Base-by-base conservation (phyloP, 2,797 vertebrate genomes). In the Helarctos malayanus region DNA sequence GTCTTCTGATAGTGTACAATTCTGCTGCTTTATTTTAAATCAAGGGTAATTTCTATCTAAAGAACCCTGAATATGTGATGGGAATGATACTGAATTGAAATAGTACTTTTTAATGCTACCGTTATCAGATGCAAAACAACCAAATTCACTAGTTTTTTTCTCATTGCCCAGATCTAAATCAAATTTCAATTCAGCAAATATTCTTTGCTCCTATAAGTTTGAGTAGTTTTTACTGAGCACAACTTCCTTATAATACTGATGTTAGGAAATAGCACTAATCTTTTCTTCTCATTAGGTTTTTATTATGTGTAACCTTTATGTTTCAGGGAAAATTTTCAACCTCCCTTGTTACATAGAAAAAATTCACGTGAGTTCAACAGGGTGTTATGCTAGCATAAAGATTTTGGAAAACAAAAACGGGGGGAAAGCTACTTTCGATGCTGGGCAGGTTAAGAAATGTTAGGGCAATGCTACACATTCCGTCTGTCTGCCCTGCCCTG, bases 371-470 rank as follows among this genome's bases (percentile, higher is more conserved):
- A 76, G 84, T 65, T 47, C n/a, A 96, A 52, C 9, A 81, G 41
- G 32, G 13, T 56, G 92, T 90, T 90, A 49, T 73, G n/a, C 23
- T 84, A 71, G 21, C 78, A 69, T 80, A 87, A 84, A 86, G 12
- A 15, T 27, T 95, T 73, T 91, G 45, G 56, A 93, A 65, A 90
- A 32, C 3, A 65, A 97, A 68, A 59, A 9, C 3, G 0, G 5
- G 59, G 38, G 19, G 35, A 45, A 56, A 27, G 27, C 23, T 11
- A 45, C 47, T 93, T 95, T 54, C 35, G 75, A 92, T 45, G n/a
- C 27, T 49, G 47, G 84, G 89, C 93, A 96, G 73, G 78, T 96
- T 97, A 90, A 63, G 88, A 92, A 95, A 93, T 76, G 95, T 92
- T 79, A 54, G 47, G 79, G 73, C 68, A 79, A 65, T 6, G 15